phyloP scores from a whole-genome alignment of 1,140 invertebrate genomes.

The Oreohelix idahoensis region DNA sequence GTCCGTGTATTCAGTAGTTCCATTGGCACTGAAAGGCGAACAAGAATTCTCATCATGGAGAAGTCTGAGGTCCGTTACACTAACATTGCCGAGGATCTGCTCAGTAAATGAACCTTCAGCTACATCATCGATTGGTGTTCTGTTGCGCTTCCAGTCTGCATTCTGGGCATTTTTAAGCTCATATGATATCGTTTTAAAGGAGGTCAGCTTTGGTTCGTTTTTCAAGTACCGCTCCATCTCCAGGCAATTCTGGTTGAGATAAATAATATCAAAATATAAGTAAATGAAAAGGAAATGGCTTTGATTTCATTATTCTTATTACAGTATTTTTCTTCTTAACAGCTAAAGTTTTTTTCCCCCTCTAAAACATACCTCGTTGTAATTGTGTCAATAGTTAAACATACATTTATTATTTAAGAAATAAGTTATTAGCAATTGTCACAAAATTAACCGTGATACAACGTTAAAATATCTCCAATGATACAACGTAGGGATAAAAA shows the following conservation, averaged over 20 bases:
- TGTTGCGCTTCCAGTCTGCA: background rate
- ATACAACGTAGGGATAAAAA: too few species aligned
- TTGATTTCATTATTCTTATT: too few species aligned
- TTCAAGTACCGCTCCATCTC: constrained; percentile 97
- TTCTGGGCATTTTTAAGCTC: background rate
- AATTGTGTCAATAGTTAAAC: too few species aligned
- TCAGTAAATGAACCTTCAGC: background rate
- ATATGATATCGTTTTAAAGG: constrained; percentile 81
- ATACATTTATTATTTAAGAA: too few species aligned
- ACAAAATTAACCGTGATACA: too few species aligned
- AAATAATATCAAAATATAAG: background rate
- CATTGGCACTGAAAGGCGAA: constrained; percentile 16
- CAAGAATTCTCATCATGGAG: constrained; percentile 30
- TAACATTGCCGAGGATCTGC: background rate
- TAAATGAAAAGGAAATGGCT: too few species aligned
- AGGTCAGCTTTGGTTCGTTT: constrained; percentile 85
- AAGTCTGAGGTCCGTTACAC: background rate
- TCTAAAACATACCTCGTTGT: too few species aligned
- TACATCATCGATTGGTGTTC: background rate
- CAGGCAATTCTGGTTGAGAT: constrained; percentile 89
- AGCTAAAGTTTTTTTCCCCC: too few species aligned
- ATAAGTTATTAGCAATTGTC: too few species aligned
- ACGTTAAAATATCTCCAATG: too few species aligned
- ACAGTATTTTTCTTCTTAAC: too few species aligned
- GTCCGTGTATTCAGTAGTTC: constrained; percentile 12